These are phyloP conservation scores for Brotula barbata DNA, from an alignment of 2,797 vertebrate species.

Conservation along the genomic window DNA sequence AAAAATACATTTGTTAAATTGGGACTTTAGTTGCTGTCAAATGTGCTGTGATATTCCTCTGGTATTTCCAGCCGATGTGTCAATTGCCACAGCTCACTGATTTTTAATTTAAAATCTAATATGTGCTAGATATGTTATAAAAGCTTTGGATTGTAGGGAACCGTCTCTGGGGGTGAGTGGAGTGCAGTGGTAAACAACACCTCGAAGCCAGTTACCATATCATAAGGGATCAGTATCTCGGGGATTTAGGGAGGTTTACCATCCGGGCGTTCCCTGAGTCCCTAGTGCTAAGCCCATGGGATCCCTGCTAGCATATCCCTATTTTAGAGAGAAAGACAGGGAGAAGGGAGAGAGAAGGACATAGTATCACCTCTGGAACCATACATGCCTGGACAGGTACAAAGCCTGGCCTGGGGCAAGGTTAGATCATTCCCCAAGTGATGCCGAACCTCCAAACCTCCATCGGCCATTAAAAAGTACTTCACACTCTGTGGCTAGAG, in stretches of 20 bases:
- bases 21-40: conserved; percentile 58
- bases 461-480: conserved; percentile 58
- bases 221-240: conserved; percentile 73
- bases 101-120: conserved; percentile 81
- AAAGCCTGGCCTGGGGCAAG: conserved; percentile 75
- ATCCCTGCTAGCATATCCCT: conserved; percentile 61
- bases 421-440: conserved; percentile 68
- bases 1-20: conserved; percentile 46
- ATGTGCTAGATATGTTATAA: conserved; percentile 74
- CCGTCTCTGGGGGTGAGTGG: conserved; percentile 52
- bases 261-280: conserved; percentile 67
- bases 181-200: conserved; percentile 79
- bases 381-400: conserved; percentile 80
- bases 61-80: conserved; percentile 62
- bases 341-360: conserved; percentile 28
- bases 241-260: conserved; percentile 74
- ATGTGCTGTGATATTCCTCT: conserved; percentile 53
- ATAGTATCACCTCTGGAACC: conserved; percentile 69
- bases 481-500: conserved; percentile 38
- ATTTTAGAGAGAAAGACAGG: conserved; percentile 48
- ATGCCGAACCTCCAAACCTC: conserved; percentile 64
- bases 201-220: conserved; percentile 76
- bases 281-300: conserved; percentile 64
- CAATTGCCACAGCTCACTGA: conserved; percentile 71
- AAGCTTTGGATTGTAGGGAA: conserved; percentile 64